A percentile compares a stretch with the other conserved stretches of the same genome.
phyloP scores from a whole-genome alignment of 2,113 vertebrate species.

The Accipiter virgatus region DNA sequence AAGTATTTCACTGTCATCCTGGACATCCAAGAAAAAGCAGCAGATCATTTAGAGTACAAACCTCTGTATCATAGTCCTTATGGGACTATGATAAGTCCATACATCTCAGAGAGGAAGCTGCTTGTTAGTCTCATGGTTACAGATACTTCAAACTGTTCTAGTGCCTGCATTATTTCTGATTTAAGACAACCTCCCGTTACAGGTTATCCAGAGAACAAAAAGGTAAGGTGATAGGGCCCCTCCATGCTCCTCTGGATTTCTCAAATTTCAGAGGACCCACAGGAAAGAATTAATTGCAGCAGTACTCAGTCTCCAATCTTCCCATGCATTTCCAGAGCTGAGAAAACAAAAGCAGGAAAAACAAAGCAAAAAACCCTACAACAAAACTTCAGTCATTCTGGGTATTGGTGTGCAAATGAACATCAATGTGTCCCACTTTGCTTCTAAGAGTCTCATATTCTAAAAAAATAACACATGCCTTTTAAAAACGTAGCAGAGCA shows the following conservation, averaged over 20 bases:
- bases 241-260: not conserved
- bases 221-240: not conserved
- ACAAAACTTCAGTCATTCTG: not conserved
- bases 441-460: not conserved
- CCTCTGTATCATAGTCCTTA: conserved; percentile 34
- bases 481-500: conserved; percentile 15
- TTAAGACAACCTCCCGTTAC: not conserved
- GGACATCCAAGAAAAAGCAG: not conserved
- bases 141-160: not conserved
- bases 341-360: conserved; percentile 10
- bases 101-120: not conserved
- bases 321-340: not conserved
- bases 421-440: not conserved
- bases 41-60: not conserved
- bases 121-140: not conserved
- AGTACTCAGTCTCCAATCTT: not conserved
- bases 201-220: not conserved
- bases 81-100: not conserved
- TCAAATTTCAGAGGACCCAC: not conserved
- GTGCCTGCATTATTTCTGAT: not conserved
- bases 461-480: not conserved
- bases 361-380: not conserved
- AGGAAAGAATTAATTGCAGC: not conserved
- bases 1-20: not conserved
- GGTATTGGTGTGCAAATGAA: conserved; percentile 19